These are phyloP conservation scores for Periophthalmus magnuspinnatus DNA, from an alignment of 2,797 vertebrate genomes.

Conservation along the genomic window DNA sequence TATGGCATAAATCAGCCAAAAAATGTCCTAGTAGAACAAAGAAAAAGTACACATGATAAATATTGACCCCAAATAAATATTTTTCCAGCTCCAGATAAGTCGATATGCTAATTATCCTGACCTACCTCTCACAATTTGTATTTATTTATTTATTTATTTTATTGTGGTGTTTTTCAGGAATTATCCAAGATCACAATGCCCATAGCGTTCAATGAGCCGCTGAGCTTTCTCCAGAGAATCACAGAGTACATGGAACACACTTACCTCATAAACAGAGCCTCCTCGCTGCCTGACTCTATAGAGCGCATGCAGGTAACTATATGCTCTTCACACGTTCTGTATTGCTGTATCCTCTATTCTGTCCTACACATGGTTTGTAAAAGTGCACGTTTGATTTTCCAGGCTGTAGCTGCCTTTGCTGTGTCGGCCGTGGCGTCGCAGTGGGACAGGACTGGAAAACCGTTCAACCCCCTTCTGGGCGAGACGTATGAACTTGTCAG, in stretches of 20 bases:
- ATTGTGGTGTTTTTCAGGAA: constrained; percentile 74
- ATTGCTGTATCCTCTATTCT: too few species aligned
- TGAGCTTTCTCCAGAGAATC: constrained; percentile 96
- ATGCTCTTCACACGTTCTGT: too few species aligned
- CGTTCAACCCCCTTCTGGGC: constrained; percentile 95
- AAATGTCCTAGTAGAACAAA: too few species aligned
- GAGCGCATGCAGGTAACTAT: constrained; percentile 89
- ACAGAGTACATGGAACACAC: constrained; percentile 98
- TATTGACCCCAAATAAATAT: too few species aligned
- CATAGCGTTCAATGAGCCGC: constrained; percentile 93
- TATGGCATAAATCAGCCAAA: too few species aligned
- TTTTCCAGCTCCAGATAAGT: too few species aligned
- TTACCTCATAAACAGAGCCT: constrained; percentile 91
- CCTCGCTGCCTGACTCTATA: constrained; percentile 80
- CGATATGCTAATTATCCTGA: too few species aligned
- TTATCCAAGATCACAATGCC: constrained; percentile 99
- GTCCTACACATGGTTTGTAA: too few species aligned
- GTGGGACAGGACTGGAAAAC: constrained; percentile 98
- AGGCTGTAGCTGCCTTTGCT: constrained; percentile 95
- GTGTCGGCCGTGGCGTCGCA: constrained; percentile 97
- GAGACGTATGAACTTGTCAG: constrained; percentile 93
- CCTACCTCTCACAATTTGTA: too few species aligned
- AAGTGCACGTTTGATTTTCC: constrained; percentile 4
- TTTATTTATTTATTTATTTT: too few species aligned
- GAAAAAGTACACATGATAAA: too few species aligned